phyloP scores from a whole-genome alignment of 2,113 vertebrate genomes.

The Propithecus coquereli region DNA sequence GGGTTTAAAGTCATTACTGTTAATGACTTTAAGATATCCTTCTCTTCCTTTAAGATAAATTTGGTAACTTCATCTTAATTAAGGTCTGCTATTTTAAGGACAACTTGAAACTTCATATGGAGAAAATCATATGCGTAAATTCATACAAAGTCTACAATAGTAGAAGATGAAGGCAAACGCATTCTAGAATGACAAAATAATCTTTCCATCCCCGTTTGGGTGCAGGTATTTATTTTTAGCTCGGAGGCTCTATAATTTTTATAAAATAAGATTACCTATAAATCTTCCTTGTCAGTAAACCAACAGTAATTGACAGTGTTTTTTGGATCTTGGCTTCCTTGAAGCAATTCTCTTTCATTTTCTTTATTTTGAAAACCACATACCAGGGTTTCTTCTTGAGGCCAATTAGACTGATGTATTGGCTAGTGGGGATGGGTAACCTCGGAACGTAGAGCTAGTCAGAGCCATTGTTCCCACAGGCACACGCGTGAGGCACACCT shows the following conservation, averaged over 20 bases:
- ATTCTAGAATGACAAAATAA: not conserved
- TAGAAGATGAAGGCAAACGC: constrained; percentile 5
- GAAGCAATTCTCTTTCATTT: constrained; percentile 54
- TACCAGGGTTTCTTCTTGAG: not conserved
- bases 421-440: not conserved
- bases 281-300: constrained; percentile 63
- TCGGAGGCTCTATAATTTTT: constrained; percentile 66
- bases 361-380: constrained; percentile 47
- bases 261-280: constrained; percentile 62
- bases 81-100: constrained; percentile 29
- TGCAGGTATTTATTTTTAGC: constrained; percentile 40
- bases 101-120: constrained; percentile 37
- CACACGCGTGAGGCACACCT: not conserved
- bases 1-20: constrained; percentile 2
- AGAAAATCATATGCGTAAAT: constrained; percentile 49
- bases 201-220: constrained; percentile 28
- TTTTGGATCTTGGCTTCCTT: constrained; percentile 33
- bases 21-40: constrained; percentile 1
- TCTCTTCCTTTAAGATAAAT: constrained; percentile 38
- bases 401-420: constrained; percentile 39
- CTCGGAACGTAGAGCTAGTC: not conserved
- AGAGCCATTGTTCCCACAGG: not conserved
- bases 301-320: constrained; percentile 56
- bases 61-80: not conserved
- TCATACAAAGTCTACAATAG: not conserved